Base-by-base conservation (phyloP, 1,140 invertebrate genomes). In the Holcopasites calliopsidis region DNA sequence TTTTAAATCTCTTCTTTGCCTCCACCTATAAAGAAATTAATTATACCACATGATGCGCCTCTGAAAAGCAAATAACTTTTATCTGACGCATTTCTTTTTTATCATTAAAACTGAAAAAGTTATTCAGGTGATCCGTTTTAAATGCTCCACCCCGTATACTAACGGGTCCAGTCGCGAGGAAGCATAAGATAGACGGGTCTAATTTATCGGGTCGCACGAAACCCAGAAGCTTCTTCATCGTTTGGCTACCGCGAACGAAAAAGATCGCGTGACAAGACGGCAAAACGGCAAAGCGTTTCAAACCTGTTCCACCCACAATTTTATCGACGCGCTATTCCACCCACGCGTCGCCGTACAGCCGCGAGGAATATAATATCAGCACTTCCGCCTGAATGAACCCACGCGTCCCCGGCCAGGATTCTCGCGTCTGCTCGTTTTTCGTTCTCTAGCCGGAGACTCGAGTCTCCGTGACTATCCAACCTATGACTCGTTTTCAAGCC, bases 341-440 rank as follows among this genome's bases (percentile, higher is more conserved):
- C 71, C 61, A 78, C 76, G 35, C 44, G 52, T 13, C 44, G 21
- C 33, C 49, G 70, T 40, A 49, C 23, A 13, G 26, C 23, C 31
- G 33, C 35, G 23, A n/a, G 50, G n/a, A 21, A 42, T 44, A 70
- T 64, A 69, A 72, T 72, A 72, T 64, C 38, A 55, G 54, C 57
- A 31, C 8, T 38, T 47, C 40, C 58, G 47, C 49, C 44, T 84
- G 79, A 86, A 85, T 85, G 83, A 86, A 77, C 83, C 85, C 75
- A 86, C 85, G 82, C 83, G 38, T 33, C 47, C 42, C 55, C 71
- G 2, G 11, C 61, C 47, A 28, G 28, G 35, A 52, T 42, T n/a
- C n/a, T n/a, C n/a, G 33, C 44, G 18, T n/a, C 44, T 38, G 7
- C 42, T 16, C 23, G 16, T 21, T 31, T 6, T 6, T 23, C 31